Evolutionary conservation across 2,797 vertebrate genomes (phyloP), one percentile per base, ranked within the genome.

Genomic region (Arnoldichthys spilopterus): DNA sequence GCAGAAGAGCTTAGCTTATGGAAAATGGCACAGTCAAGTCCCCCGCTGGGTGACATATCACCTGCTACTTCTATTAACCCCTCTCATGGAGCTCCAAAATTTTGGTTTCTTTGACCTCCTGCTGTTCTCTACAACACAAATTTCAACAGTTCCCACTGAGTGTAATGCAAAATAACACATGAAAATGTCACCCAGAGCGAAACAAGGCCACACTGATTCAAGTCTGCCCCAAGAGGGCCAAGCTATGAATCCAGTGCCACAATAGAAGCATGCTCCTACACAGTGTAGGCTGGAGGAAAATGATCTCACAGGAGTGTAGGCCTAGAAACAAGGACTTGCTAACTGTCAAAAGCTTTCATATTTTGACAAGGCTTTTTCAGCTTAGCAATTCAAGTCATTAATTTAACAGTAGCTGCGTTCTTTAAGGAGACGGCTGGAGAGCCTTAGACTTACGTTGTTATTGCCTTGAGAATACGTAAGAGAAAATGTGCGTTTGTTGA

Each of bases 331-430:
- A 89, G 83, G 69, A 81, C 86, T 77, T 82, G 83, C 79, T 87
- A 87, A 91, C 90, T 91, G 87, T 91, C 84, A 88, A 58, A 85
- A 78, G 70, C 81, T 75, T 85, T 88, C 89, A 87, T 88, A 86
- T 89, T 90, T 89, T 87, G 86, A 89, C 85, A 87, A 87, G 81
- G 78, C 56, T 79, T 85, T 79, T 80, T 63, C 83, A 82, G 73
- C 37, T 63, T 71, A 71, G 64, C 77, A 80, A 87, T 90, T 87
- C 80, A 85, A 86, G 81, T 72, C 80, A 87, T 89, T 87, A 78
- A 88, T 87, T 88, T 82, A 87, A 81, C 75, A 43, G 75, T 43
- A 81, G 74, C 85, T 86, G 85, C 84, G 81, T 83, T 90, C 86
- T 88, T 85, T 82, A 73, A 87, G 83, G 72, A 79, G 76, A 81